Base-by-base conservation (phyloP, 2,113 vertebrate species). In the Onychostoma macrolepis region DNA sequence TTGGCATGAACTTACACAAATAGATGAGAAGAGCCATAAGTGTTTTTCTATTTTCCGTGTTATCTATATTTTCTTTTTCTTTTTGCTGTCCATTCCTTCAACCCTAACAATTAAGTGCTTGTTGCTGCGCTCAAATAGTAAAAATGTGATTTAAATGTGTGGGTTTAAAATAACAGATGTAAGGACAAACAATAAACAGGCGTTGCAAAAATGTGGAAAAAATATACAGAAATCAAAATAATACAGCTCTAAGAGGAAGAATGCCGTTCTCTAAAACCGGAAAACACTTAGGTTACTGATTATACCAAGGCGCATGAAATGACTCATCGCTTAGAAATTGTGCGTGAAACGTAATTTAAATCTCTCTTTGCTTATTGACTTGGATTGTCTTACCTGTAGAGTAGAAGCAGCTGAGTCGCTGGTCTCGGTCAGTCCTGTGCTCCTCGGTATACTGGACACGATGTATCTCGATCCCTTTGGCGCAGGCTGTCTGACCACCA, bases 391-490 rank as follows among this genome's bases (percentile, higher is more conserved):
- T 43, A 86, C 77, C 75, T 93, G 91, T 53, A 92, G 50, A 30
- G 92, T 93, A 2, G 92, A 92, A 0, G 91, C 85, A 11, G 92
- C 92, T 53, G 92, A 93, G 45, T 89, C 91, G 84, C 92, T 92
- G 24, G 91, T 92, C 36, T 92, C 90, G 17, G 91, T 91, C 43
- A 93, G 2, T n/a, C 91, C 91, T 11, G 90, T 93, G 28, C 90
- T 89, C 75, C 91, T 92, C 17, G 92, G 91, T 83, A 93, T 19
- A 86, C 92, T 94, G 86, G 92, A 92, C 58, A 92, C 90, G 6
- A 92, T 76, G 71, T 90, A 91, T 48, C 89, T 82, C 65, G 79
- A 4, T 5, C 89, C 88, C 56, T 89, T 90, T 65, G 87, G 89
- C 24, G 41, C 80, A 56, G 86, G 82, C 17, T 91, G 90, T 78